phyloP scores from a whole-genome alignment of 2,113 vertebrate genomes.

The Coturnix japonica region DNA sequence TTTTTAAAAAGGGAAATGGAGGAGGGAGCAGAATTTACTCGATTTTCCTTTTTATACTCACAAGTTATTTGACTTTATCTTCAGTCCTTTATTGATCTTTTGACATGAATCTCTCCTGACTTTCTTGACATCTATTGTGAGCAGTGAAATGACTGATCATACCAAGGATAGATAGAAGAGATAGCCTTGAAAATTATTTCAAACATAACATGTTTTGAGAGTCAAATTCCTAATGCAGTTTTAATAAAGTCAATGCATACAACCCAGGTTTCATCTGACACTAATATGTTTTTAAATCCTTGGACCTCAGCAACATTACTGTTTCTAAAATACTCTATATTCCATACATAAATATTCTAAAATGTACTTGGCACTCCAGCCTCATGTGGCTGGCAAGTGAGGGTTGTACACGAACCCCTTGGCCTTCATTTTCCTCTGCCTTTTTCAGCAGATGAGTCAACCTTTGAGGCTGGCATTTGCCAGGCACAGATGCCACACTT shows the following conservation, averaged over 20 bases:
- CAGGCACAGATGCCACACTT: constrained; percentile 44
- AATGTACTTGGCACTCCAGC: constrained; percentile 3
- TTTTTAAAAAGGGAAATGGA: not conserved
- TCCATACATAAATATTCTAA: too few relatives aligned
- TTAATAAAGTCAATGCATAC: not conserved
- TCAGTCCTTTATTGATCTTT: constrained; percentile 19
- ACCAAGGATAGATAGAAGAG: not conserved
- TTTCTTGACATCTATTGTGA: constrained; percentile 13
- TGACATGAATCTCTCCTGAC: not conserved
- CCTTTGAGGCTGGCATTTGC: constrained; percentile 30
- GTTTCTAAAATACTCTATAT: not conserved
- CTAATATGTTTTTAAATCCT: constrained; percentile 6
- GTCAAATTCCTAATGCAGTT: not conserved
- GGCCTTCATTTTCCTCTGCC: constrained; percentile 1
- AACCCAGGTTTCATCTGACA: not conserved
- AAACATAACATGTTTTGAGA: not conserved
- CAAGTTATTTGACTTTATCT: not conserved
- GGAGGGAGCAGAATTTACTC: not conserved
- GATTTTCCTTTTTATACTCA: not conserved
- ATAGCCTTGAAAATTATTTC: not conserved
- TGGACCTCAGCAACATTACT: not conserved
- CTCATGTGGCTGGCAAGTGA: not conserved
- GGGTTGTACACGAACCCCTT: not conserved
- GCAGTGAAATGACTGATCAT: constrained; percentile 8
- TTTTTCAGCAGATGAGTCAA: constrained; percentile 19